Conservation (phyloP, 2,797 vertebrate species). For the Falco concolor region DNA sequence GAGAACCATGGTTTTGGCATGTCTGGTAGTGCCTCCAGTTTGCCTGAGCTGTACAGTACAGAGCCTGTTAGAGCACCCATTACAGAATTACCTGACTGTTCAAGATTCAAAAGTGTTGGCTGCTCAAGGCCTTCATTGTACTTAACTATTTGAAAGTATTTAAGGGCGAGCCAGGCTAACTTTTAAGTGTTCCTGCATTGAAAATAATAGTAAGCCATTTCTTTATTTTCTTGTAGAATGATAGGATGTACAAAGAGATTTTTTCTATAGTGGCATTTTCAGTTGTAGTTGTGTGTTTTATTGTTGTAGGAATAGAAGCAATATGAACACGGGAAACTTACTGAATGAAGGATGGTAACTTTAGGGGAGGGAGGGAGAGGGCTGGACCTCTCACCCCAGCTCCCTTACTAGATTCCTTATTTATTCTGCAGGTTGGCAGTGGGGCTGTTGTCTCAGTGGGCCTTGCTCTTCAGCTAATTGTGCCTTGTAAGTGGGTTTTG, state of each 20-base stretch:
- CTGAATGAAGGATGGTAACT: background rate
- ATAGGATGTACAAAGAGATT: background rate
- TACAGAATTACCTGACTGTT: background rate
- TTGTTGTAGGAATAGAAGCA: background rate
- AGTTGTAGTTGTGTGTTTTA: background rate
- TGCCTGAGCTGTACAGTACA: background rate
- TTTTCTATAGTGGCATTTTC: background rate
- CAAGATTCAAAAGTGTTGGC: background rate
- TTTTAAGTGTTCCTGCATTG: background rate
- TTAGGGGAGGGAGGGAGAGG: background rate
- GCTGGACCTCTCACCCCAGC: background rate
- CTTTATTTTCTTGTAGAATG: background rate
- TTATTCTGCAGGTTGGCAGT: background rate
- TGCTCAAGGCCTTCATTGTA: background rate
- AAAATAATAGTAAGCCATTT: background rate
- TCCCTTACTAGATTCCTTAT: background rate
- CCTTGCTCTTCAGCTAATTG: background rate
- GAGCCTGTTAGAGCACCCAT: background rate
- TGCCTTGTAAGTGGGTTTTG: constrained; percentile 30
- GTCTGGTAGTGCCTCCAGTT: background rate
- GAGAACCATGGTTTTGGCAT: background rate
- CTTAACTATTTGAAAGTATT: background rate
- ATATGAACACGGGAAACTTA: background rate
- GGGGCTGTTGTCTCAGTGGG: background rate
- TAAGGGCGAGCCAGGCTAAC: background rate